phyloP scores from a whole-genome alignment of 1,140 invertebrate genomes.

The Mesaphorura yosii region DNA sequence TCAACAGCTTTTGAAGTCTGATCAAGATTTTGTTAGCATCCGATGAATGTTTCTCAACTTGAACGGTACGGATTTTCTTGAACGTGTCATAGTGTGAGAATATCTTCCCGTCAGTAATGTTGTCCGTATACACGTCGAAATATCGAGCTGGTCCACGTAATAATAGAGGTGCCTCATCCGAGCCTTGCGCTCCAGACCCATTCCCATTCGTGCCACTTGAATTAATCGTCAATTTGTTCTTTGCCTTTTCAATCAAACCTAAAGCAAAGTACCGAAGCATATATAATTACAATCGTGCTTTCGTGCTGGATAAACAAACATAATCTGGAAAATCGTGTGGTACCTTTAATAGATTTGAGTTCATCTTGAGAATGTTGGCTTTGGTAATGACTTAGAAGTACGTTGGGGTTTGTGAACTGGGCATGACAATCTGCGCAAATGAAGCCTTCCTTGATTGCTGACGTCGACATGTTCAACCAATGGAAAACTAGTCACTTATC shows the following conservation, averaged over 20 bases:
- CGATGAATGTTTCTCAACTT: slow-evolving; percentile 1
- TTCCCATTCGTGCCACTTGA: slow-evolving; percentile 5
- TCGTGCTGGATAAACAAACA: too few species aligned
- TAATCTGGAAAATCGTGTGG: neutral
- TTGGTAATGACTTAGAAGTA: neutral
- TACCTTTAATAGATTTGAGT: slow-evolving; percentile 9
- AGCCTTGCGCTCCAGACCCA: too few species aligned
- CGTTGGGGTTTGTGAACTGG: neutral
- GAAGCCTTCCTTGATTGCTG: slow-evolving; percentile 1
- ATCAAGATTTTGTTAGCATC: slow-evolving; percentile 4
- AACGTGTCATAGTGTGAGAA: neutral
- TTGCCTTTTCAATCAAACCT: slow-evolving; percentile 8
- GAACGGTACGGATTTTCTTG: neutral
- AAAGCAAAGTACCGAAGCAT: neutral
- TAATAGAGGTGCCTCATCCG: too few species aligned
- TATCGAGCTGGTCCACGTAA: neutral
- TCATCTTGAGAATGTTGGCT: slow-evolving; percentile 1
- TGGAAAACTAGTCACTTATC: too few species aligned
- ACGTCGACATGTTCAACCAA: too few species aligned
- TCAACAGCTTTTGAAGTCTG: slow-evolving; percentile 1
- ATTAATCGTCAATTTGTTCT: neutral
- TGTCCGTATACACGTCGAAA: slow-evolving; percentile 3
- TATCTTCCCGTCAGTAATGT: neutral
- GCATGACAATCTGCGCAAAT: slow-evolving; percentile 6
- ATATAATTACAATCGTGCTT: neutral